Evolutionary conservation across 2,113 vertebrate genomes (phyloP).

Genomic region (Dinomys branickii): DNA sequence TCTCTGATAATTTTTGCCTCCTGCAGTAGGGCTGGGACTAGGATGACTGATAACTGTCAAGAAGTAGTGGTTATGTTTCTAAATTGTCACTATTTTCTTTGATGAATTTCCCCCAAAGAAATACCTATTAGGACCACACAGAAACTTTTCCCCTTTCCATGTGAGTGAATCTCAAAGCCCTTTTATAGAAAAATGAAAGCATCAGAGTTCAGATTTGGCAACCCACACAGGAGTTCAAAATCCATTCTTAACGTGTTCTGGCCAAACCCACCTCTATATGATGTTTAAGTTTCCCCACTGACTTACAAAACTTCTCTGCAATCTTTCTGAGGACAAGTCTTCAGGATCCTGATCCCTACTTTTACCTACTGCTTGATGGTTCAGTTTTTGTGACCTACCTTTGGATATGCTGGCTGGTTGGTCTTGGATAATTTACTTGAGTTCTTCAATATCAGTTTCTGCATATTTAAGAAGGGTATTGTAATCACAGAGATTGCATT

Average conservation of each 20-base stretch:
- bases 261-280: background rate
- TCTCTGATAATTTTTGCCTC: background rate
- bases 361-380: background rate
- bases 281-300: background rate
- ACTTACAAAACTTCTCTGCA: background rate
- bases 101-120: background rate
- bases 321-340: background rate
- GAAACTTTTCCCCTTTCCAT: background rate
- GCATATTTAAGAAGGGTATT: background rate
- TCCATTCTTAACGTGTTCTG: background rate
- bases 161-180: background rate
- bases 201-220: background rate
- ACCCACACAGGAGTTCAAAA: background rate
- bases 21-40: background rate
- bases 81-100: background rate
- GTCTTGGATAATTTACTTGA: background rate
- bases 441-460: background rate
- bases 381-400: background rate
- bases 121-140: background rate
- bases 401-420: background rate
- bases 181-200: background rate
- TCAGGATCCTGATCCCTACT: background rate
- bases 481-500: background rate
- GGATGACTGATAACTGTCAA: background rate
- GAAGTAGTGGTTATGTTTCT: background rate